phyloP scores from a whole-genome alignment of 2,113 vertebrate genomes.

The Noctilio leporinus region DNA sequence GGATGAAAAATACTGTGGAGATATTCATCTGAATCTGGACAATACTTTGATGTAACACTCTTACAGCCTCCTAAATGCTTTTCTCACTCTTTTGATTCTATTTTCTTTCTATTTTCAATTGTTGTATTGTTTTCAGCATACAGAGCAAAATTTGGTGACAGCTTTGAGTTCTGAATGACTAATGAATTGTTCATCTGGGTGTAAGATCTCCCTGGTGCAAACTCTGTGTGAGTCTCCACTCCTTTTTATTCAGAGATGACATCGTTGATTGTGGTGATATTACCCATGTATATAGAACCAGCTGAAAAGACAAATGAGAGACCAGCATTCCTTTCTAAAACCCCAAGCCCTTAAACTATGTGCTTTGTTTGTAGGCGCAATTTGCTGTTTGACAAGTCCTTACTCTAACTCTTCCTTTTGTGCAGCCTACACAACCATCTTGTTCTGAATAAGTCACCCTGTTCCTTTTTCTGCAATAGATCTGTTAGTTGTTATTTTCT shows the following conservation, averaged over 20 bases:
- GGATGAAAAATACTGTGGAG: not conserved
- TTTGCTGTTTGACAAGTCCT: slow-evolving; percentile 56
- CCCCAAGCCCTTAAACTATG: slow-evolving; percentile 30
- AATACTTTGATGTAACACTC: not conserved
- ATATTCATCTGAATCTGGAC: slow-evolving; percentile 1
- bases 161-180: slow-evolving; percentile 56
- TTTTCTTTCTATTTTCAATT: slow-evolving; percentile 43
- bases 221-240: slow-evolving; percentile 48
- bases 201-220: slow-evolving; percentile 61
- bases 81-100: not conserved
- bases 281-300: slow-evolving; percentile 50
- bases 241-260: slow-evolving; percentile 54
- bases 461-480: slow-evolving; percentile 4
- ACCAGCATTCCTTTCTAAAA: slow-evolving; percentile 54
- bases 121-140: slow-evolving; percentile 46
- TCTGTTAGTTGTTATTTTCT: slow-evolving; percentile 40
- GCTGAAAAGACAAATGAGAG: slow-evolving; percentile 63
- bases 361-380: slow-evolving; percentile 49
- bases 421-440: slow-evolving; percentile 15
- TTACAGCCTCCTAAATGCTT: not conserved
- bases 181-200: slow-evolving; percentile 66
- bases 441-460: slow-evolving; percentile 32
- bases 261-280: slow-evolving; percentile 49
- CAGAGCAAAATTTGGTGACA: slow-evolving; percentile 52
- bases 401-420: slow-evolving; percentile 19